Percentiles rank a stretch among this genome's conserved stretches.
phyloP scores from a whole-genome alignment of 2,113 vertebrate genomes.

The Pholis gunnellus region DNA sequence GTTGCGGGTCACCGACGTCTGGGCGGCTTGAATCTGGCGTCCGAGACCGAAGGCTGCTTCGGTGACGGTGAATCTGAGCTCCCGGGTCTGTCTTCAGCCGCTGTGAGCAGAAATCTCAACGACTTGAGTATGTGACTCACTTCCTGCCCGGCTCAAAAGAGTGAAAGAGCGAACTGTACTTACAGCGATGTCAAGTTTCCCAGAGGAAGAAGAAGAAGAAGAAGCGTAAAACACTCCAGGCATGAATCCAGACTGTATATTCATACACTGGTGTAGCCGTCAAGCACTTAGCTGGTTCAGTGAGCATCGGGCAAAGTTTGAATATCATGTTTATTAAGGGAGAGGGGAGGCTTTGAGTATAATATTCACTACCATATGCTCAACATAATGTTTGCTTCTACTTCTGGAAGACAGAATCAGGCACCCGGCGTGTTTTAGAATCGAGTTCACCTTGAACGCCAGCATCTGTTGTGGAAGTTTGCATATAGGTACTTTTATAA shows the following conservation, averaged over 20 bases:
- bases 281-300: constrained; percentile 63
- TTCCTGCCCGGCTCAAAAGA: constrained; percentile 43
- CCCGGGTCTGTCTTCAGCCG: constrained; percentile 17
- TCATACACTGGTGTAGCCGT: constrained; percentile 50
- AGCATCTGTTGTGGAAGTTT: constrained; percentile 35
- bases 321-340: constrained; percentile 66
- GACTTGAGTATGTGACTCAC: constrained; percentile 20
- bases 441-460: constrained; percentile 39
- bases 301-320: constrained; percentile 47
- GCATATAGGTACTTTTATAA: background rate
- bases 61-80: constrained; percentile 15
- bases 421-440: constrained; percentile 12
- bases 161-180: constrained; percentile 40
- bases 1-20: constrained; percentile 41
- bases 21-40: constrained; percentile 18
- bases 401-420: constrained; percentile 8
- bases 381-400: constrained; percentile 27
- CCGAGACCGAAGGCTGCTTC: constrained; percentile 20
- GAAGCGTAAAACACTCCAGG: constrained; percentile 39
- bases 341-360: constrained; percentile 8
- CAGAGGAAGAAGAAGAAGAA: constrained; percentile 9
- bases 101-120: constrained; percentile 42
- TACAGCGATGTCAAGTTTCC: constrained; percentile 49
- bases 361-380: constrained; percentile 48
- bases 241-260: constrained; percentile 59